Evolutionary conservation across 2,113 vertebrate genomes (phyloP).

Genomic region (Psammodynastes pulverulentus): DNA sequence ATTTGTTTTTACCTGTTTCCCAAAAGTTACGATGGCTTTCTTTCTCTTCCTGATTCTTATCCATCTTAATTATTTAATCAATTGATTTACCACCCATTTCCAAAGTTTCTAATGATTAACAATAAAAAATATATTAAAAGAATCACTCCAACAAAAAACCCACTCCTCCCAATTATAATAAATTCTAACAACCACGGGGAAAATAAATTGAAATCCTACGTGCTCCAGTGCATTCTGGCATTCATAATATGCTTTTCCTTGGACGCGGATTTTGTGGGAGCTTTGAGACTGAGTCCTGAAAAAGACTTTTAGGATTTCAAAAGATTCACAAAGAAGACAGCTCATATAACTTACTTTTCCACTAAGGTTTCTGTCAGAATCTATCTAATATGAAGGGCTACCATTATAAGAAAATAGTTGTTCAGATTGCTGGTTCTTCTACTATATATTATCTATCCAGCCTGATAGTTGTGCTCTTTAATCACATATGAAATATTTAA

Average conservation of each 20-base stretch:
- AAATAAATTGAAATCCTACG: background rate
- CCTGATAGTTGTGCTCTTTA: background rate
- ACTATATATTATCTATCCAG: background rate
- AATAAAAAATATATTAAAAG: background rate
- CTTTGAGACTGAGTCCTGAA: background rate
- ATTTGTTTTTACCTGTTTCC: background rate
- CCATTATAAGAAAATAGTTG: background rate
- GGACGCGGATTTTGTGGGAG: background rate
- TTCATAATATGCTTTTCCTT: background rate
- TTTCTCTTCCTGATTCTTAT: background rate
- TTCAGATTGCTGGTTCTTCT: background rate
- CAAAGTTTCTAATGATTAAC: background rate
- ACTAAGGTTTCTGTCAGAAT: background rate
- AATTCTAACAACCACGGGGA: background rate
- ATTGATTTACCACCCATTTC: background rate
- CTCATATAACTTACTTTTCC: background rate
- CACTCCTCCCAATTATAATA: background rate
- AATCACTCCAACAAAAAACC: background rate
- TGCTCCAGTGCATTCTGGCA: background rate
- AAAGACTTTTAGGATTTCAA: background rate
- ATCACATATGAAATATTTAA: background rate
- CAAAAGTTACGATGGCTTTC: background rate
- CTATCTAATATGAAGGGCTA: background rate
- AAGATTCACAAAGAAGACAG: background rate
- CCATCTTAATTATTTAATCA: background rate